Conservation (phyloP, 2,113 vertebrate genomes). For the Eubucco bourcierii region DNA sequence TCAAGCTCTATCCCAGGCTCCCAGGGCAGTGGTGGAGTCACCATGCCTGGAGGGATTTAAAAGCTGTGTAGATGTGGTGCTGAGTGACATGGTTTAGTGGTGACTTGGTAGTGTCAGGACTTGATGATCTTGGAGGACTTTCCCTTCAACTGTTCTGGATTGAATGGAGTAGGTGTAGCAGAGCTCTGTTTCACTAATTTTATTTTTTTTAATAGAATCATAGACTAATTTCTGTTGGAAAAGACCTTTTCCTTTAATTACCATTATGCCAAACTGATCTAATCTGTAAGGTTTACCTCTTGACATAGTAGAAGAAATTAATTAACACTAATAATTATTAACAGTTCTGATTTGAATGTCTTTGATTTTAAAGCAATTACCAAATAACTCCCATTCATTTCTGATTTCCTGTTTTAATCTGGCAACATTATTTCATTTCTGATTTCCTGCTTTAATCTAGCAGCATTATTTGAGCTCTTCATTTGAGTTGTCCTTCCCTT, state of each 20-base stretch:
- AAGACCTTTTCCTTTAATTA: not conserved
- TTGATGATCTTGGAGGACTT: not conserved
- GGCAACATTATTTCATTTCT: not conserved
- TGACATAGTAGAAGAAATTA: not conserved
- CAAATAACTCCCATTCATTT: not conserved
- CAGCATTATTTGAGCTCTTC: not conserved
- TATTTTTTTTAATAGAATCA: not conserved
- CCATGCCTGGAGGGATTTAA: too few species aligned
- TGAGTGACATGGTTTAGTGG: too few species aligned
- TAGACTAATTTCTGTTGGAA: too few species aligned
- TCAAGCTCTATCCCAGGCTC: too few species aligned
- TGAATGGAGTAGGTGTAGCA: not conserved
- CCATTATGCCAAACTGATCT: not conserved
- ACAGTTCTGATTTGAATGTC: not conserved
- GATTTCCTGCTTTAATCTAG: not conserved
- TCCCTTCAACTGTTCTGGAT: not conserved
- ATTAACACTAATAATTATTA: not conserved
- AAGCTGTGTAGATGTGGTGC: too few species aligned
- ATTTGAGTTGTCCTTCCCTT: not conserved
- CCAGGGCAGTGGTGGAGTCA: too few species aligned
- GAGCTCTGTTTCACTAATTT: not conserved
- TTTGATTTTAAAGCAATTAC: not conserved
- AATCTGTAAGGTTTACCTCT: not conserved
- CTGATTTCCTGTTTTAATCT: not conserved
- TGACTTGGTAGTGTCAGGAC: too few species aligned